phyloP scores from a whole-genome alignment of 2,888 invertebrate genomes.

The Nudaria mundana region DNA sequence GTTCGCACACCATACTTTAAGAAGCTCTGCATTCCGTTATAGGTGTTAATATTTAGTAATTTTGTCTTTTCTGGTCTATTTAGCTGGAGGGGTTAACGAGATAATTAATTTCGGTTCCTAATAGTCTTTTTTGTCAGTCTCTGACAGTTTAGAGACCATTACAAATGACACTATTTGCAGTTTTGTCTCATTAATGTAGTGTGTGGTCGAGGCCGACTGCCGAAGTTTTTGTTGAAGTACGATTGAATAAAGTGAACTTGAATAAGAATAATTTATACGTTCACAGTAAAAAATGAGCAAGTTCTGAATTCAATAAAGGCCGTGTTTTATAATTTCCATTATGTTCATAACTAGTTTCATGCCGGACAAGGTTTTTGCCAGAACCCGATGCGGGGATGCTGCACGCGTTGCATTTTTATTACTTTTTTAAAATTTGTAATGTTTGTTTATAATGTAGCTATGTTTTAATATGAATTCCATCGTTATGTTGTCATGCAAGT shows the following conservation, averaged over 20 bases:
- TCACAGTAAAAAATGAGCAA: slow-evolving; percentile 19
- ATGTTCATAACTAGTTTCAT: slow-evolving; percentile 28
- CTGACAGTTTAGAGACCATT: no score
- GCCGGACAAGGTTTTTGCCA: slow-evolving; percentile 30
- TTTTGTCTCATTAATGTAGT: slow-evolving; percentile 21
- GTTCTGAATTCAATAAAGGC: slow-evolving; percentile 32
- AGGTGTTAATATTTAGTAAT: no score
- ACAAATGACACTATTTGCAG: slow-evolving; percentile 21
- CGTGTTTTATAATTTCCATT: slow-evolving; percentile 29
- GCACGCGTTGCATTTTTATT: background rate
- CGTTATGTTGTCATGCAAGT: no score
- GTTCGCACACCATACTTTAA: no score
- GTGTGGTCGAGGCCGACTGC: slow-evolving; percentile 19
- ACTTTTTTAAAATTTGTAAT: no score
- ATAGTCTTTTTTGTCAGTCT: no score
- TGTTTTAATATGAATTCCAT: no score
- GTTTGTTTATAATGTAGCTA: no score
- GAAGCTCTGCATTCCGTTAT: no score
- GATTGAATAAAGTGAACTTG: slow-evolving; percentile 28
- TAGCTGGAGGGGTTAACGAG: no score
- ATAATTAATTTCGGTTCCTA: no score
- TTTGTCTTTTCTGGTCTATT: no score
- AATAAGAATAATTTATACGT: slow-evolving; percentile 28
- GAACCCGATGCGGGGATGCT: background rate
- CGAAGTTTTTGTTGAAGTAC: slow-evolving; percentile 26